phyloP scores from a whole-genome alignment of 2,113 vertebrate species.

The Gobiocypris rarus region DNA sequence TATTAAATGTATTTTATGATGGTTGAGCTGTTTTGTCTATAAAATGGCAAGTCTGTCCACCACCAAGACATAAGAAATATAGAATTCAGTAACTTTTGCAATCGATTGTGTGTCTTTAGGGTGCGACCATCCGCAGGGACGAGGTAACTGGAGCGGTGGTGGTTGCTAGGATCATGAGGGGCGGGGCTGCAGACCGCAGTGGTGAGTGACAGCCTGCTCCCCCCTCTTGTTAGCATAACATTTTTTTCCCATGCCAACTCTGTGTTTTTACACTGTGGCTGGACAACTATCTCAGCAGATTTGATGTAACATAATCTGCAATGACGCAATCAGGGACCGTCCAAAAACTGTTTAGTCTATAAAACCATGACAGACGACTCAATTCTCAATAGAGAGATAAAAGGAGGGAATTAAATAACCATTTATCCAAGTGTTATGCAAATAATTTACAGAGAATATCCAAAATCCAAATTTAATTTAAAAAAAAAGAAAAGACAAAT shows the following conservation, averaged over 20 bases:
- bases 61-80: not conserved
- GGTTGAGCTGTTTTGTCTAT: not conserved
- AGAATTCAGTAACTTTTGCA: no score
- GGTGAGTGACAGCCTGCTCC: conserved; percentile 72
- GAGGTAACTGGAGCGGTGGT: conserved; percentile 91
- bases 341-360: not conserved
- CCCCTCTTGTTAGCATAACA: not conserved
- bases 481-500: not conserved
- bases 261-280: not conserved
- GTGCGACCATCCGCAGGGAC: conserved; percentile 91
- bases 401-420: not conserved
- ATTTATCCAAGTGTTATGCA: not conserved
- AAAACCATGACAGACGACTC: not conserved
- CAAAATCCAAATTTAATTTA: not conserved
- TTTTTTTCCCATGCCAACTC: not conserved
- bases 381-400: not conserved
- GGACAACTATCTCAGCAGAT: conserved; percentile 6
- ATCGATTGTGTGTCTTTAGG: conserved; percentile 69
- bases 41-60: not conserved
- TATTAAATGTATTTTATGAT: not conserved
- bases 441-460: not conserved
- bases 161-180: conserved; percentile 93
- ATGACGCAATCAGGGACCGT: not conserved
- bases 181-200: conserved; percentile 91
- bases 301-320: conserved; percentile 16